These are phyloP conservation scores for Troides helena DNA, from an alignment of 2,888 invertebrate genomes.

Conservation along the genomic window DNA sequence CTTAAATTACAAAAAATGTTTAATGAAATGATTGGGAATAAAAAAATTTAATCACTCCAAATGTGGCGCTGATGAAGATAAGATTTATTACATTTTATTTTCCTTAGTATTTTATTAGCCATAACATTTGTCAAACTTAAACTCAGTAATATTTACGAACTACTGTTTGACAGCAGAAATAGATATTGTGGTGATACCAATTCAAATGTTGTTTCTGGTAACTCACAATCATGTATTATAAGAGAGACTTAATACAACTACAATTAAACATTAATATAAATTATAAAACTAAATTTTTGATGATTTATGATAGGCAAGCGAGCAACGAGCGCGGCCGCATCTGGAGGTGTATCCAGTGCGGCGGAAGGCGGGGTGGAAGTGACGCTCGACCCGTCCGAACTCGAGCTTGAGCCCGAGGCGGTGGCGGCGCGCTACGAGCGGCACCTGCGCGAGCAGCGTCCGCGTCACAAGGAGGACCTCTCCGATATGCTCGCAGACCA, in stretches of 20 bases:
- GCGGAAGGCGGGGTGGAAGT: conserved; percentile 88
- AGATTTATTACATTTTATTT: too few relatives aligned
- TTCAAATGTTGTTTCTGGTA: too few relatives aligned
- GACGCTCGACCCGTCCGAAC: conserved; percentile 97
- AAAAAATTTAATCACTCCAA: too few relatives aligned
- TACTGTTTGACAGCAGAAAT: too few relatives aligned
- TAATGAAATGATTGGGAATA: too few relatives aligned
- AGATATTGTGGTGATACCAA: too few relatives aligned
- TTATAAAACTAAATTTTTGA: neutral
- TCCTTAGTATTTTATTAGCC: too few relatives aligned
- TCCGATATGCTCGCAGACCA: conserved; percentile 99
- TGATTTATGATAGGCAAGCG: conserved; percentile 48
- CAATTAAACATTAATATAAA: neutral
- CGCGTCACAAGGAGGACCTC: conserved; percentile 94
- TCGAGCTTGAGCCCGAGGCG: conserved; percentile 97
- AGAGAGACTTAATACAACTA: neutral
- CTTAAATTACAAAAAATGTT: too few relatives aligned
- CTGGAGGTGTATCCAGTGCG: conserved; percentile 42
- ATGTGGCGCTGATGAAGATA: too few relatives aligned
- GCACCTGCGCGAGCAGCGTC: conserved; percentile 95
- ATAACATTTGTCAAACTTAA: too few relatives aligned
- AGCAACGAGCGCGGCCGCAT: conserved; percentile 33
- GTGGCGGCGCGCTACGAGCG: conserved; percentile 98
- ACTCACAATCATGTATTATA: neutral
- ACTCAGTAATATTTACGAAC: too few relatives aligned